phyloP scores from a whole-genome alignment of 2,797 vertebrate species.

The Mormyrus hasselquistii region DNA sequence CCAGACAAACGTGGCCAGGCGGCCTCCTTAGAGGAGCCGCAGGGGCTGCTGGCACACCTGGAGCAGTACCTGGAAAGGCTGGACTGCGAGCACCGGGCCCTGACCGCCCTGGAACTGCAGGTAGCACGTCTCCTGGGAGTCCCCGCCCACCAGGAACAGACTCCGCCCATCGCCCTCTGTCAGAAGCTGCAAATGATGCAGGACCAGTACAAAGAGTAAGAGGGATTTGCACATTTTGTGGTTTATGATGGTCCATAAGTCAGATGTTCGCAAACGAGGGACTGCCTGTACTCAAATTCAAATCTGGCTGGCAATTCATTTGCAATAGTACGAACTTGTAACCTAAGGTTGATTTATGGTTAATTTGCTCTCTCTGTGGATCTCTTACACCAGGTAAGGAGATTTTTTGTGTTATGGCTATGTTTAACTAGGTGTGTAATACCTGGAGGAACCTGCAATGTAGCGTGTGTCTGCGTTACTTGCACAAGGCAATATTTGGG shows the following conservation, averaged over 20 bases:
- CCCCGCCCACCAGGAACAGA: slow-evolving; percentile 51
- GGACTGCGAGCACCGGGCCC: slow-evolving; percentile 70
- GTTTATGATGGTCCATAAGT: not conserved
- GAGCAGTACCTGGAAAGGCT: slow-evolving; percentile 69
- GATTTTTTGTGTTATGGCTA: not conserved
- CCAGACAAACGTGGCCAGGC: slow-evolving; percentile 57
- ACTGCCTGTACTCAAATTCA: not conserved
- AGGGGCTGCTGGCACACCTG: slow-evolving; percentile 61
- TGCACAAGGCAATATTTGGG: not conserved
- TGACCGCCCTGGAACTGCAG: slow-evolving; percentile 71
- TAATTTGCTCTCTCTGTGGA: not conserved
- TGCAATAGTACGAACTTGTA: not conserved
- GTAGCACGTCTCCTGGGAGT: slow-evolving; percentile 60
- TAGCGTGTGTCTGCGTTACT: not conserved
- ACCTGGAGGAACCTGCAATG: not conserved
- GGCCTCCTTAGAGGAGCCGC: slow-evolving; percentile 63
- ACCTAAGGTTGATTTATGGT: not conserved
- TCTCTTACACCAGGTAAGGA: not conserved
- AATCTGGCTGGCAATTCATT: not conserved
- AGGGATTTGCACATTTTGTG: not conserved
- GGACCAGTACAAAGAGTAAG: slow-evolving; percentile 69
- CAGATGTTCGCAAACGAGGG: not conserved
- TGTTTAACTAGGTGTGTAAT: not conserved
- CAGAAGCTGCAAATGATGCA: slow-evolving; percentile 74
- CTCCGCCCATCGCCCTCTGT: slow-evolving; percentile 55